Percentiles rank a stretch among this genome's conserved stretches.
phyloP scores from a whole-genome alignment of 92 coral and sea anemone genomes.

The Zoanthus sociatus region DNA sequence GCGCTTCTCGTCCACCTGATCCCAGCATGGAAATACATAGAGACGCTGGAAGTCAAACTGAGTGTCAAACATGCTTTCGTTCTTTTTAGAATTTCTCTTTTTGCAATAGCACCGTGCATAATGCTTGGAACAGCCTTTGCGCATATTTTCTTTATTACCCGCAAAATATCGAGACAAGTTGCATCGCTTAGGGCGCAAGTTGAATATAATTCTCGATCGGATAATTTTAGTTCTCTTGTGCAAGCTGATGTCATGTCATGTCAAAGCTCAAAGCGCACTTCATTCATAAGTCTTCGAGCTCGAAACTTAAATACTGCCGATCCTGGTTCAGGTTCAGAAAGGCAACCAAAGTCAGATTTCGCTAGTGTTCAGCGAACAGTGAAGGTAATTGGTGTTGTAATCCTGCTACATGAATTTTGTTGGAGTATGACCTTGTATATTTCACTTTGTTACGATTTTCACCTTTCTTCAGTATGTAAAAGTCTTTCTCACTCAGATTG shows the following conservation, averaged over 20 bases:
- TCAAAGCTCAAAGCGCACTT: neutral
- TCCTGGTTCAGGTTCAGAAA: neutral
- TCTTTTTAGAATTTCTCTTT: conserved; percentile 1
- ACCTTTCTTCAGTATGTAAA: conserved; percentile 1
- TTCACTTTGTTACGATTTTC: conserved; percentile 30
- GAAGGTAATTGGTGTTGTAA: conserved; percentile 25
- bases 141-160: conserved; percentile 7
- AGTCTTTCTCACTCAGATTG: neutral
- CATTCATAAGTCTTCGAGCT: neutral
- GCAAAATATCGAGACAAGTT: conserved; percentile 16
- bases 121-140: conserved; percentile 26
- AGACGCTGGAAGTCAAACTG: neutral
- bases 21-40: conserved; percentile 29
- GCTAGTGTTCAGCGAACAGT: conserved; percentile 27
- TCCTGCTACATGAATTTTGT: conserved; percentile 19
- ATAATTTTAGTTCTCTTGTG: neutral
- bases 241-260: neutral
- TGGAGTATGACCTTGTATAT: conserved; percentile 32
- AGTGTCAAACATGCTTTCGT: neutral
- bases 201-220: conserved; percentile 19
- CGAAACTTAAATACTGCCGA: neutral
- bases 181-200: conserved; percentile 30
- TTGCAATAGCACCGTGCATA: conserved; percentile 39
- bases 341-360: neutral
- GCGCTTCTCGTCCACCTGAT: conserved; percentile 8